Evolutionary conservation across 1,140 invertebrate species (phyloP), one percentile per base, ranked within the genome.

Genomic region (Lasaia peninsularis): DNA sequence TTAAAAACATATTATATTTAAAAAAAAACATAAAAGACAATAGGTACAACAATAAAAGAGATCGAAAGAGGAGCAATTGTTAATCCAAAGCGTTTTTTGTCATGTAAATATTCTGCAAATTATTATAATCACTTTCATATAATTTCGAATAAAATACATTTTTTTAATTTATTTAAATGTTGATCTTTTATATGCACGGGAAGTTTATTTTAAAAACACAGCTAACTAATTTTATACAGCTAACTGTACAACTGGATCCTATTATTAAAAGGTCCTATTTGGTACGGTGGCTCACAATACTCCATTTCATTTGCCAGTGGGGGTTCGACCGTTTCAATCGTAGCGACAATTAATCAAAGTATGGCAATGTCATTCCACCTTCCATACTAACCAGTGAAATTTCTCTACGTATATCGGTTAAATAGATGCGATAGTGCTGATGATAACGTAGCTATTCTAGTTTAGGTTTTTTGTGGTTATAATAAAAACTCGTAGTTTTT

Each of bases 231-330:
- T 52, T 40, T 34, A 52, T 11, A 54, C 31, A 55, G 44, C 64
- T 67, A 72, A 72, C 64, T 71, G 68, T 73, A 67, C 44, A 18
- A 53, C 53, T 71, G 74, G 73, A 67, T 73, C 67, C 59, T 65
- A 62, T 73, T 78, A 80, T 81, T 73, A 81, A 74, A 83, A 82
- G 75, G 73, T 73, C 72, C 73, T 83, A 75, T 67, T 75, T 67
- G 70, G 69, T 68, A 60, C 67, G 62, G 69, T 69, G 69, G 69
- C 67, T 72, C 68, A 74, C 73, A 78, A 79, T 86, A 86, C 86
- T 86, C 82, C 80, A 88, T 88, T 88, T 81, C 75, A 74, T 75
- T 37, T 77, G 71, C 68, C 86, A 81, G 86, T 86, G 80, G 86
- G 86, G 86, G 83, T 65, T 75, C 76, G 63, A 54, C 65, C 65